Percentiles rank a stretch among this genome's conserved stretches.
Evolutionary conservation across 2,113 vertebrate genomes (phyloP).

Genomic region (Felis chaus): DNA sequence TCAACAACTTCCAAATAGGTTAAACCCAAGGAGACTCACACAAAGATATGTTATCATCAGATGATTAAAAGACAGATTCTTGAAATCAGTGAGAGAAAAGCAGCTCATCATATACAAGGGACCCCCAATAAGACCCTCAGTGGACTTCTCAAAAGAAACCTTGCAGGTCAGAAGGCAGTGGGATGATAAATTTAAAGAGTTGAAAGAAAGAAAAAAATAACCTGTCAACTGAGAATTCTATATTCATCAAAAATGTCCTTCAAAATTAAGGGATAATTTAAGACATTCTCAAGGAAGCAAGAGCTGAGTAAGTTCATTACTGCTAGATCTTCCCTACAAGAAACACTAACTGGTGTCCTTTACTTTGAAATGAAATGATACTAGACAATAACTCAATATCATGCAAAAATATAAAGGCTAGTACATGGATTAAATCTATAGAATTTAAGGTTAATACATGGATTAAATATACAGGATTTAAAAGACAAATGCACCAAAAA

Average conservation of each 20-base stretch:
- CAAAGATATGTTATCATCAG: background rate
- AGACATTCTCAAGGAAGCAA: background rate
- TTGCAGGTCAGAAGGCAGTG: background rate
- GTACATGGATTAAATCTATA: background rate
- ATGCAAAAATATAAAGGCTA: background rate
- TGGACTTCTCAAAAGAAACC: background rate
- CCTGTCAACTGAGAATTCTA: background rate
- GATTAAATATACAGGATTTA: background rate
- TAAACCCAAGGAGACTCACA: background rate
- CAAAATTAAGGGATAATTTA: background rate
- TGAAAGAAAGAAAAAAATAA: background rate
- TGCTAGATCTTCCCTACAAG: background rate
- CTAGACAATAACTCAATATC: background rate
- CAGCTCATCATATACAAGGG: background rate
- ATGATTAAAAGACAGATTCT: background rate
- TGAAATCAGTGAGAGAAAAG: background rate
- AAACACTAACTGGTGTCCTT: background rate
- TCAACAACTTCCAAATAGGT: background rate
- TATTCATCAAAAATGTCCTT: background rate
- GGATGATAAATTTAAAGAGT: background rate
- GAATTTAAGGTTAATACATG: background rate
- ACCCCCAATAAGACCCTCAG: background rate
- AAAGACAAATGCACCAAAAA: background rate
- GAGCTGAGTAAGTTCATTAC: background rate
- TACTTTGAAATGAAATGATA: background rate